These are phyloP conservation scores for Eunapius fragilis DNA, from an alignment of 37 sponge, comb jelly and placozoan species.

Conservation along the genomic window DNA sequence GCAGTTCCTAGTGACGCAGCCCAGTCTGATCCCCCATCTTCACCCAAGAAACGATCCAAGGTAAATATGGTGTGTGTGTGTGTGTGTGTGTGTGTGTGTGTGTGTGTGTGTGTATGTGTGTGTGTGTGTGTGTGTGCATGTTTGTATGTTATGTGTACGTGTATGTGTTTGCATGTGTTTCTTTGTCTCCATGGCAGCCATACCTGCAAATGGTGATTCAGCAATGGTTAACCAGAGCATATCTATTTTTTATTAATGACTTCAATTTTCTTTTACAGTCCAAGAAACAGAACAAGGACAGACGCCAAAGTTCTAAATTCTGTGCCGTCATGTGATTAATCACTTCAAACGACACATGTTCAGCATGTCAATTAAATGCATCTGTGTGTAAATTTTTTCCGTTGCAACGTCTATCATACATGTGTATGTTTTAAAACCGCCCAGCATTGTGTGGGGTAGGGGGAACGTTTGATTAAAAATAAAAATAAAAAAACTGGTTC, in stretches of 20 bases:
- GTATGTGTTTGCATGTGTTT: not conserved
- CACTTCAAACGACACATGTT: not conserved
- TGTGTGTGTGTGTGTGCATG: no score
- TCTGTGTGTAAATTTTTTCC: slow-evolving; percentile 7
- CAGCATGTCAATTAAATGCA: not conserved
- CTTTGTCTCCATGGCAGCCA: not conserved
- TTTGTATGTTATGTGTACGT: no score
- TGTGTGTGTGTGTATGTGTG: no score
- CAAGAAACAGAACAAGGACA: not conserved
- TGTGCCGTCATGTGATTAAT: not conserved
- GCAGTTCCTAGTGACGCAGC: not conserved
- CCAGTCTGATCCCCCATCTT: not conserved
- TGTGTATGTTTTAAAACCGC: no score
- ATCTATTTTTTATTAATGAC: not conserved
- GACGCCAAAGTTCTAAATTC: not conserved
- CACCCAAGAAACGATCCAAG: not conserved
- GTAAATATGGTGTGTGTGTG: not conserved
- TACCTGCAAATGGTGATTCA: not conserved
- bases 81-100: no score
- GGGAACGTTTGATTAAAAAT: no score
- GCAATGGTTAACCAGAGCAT: no score
- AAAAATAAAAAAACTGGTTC: no score
- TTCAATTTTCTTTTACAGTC: not conserved
- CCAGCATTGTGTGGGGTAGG: no score
- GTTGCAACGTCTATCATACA: no score